phyloP scores from a whole-genome alignment of 2,888 invertebrate species.

The Limnephilus rhombicus region DNA sequence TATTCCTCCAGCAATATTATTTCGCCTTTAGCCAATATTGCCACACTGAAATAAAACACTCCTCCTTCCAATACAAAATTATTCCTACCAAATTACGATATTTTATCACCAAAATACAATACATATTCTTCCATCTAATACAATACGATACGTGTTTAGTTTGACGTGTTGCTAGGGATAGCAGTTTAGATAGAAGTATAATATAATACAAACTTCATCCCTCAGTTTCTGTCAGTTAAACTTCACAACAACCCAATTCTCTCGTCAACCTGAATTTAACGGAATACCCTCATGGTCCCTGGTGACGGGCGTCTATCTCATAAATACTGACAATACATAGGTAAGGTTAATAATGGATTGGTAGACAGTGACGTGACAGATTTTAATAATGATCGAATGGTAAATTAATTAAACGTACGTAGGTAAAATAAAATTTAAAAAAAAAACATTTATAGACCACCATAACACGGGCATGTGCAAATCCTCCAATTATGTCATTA shows the following conservation, averaged over 20 bases:
- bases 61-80: background rate
- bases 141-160: background rate
- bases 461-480: too few relatives aligned
- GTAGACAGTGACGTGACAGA: background rate
- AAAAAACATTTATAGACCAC: too few relatives aligned
- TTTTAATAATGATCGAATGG: background rate
- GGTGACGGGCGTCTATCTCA: background rate
- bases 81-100: background rate
- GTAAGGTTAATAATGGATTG: background rate
- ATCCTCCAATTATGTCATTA: too few relatives aligned
- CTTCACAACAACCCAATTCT: conserved; percentile 2
- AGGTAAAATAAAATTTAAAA: too few relatives aligned
- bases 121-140: background rate
- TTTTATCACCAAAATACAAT: background rate
- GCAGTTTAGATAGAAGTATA: background rate
- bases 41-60: background rate
- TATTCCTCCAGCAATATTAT: background rate
- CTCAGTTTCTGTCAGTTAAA: conserved; percentile 7
- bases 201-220: conserved; percentile 6
- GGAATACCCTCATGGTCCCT: conserved; percentile 6
- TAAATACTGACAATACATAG: background rate
- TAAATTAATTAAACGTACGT: background rate
- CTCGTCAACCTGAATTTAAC: background rate
- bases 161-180: background rate
- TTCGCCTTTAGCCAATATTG: too few relatives aligned